Evolutionary conservation across 2,888 invertebrate genomes (phyloP).

Genomic region (Gryllus longicercus): DNA sequence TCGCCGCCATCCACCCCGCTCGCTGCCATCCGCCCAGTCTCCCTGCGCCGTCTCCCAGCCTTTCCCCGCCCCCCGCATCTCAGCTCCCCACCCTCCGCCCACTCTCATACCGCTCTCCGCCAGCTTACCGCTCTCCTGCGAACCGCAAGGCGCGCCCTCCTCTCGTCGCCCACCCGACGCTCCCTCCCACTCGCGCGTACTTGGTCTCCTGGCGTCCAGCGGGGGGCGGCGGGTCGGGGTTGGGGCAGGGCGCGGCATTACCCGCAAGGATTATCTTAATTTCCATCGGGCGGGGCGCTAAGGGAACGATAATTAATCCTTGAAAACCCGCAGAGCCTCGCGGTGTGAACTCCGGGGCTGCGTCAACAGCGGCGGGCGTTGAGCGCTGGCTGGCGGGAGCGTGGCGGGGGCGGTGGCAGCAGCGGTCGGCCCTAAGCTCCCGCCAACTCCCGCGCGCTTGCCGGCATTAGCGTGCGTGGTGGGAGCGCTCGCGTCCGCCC

Average conservation of each 20-base stretch:
- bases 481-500: background rate
- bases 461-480: background rate
- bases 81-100: no score
- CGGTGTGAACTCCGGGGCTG: constrained; percentile 11
- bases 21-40: no score
- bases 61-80: no score
- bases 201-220: no score
- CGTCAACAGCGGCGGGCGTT: background rate
- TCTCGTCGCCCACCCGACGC: no score
- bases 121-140: no score
- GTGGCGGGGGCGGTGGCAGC: background rate
- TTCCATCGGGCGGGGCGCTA: background rate
- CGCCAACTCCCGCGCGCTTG: background rate
- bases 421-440: background rate
- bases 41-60: no score
- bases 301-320: constrained; percentile 17
- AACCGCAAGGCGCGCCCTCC: no score
- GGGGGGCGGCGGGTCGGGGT: background rate
- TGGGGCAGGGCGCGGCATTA: background rate
- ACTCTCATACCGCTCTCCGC: no score
- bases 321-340: constrained; percentile 3
- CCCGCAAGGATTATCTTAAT: constrained; percentile 17
- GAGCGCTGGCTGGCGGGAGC: background rate
- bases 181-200: no score
- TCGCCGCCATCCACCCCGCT: no score